Evolutionary conservation across 2,888 invertebrate species (phyloP).

Genomic region (Dryadula phaetusa): DNA sequence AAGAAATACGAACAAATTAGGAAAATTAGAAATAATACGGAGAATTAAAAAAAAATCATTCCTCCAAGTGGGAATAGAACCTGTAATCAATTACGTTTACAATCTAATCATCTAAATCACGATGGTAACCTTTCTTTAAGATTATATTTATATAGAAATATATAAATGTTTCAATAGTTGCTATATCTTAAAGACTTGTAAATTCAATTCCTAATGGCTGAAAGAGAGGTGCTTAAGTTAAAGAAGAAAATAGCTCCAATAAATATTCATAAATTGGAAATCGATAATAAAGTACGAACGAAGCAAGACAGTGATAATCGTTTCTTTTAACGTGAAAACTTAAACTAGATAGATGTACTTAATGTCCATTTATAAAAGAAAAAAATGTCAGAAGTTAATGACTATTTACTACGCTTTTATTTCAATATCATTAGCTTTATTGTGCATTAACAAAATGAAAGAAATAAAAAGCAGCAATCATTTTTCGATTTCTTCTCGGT

Average conservation of each 20-base stretch:
- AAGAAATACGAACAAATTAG: too few relatives aligned
- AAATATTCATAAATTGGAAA: constrained; percentile 21
- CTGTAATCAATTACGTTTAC: too few relatives aligned
- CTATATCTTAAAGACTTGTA: background rate
- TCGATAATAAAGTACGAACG: constrained; percentile 11
- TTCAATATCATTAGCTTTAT: too few relatives aligned
- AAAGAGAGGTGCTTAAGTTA: constrained; percentile 12
- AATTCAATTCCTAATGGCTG: constrained; percentile 9
- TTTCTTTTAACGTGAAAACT: background rate
- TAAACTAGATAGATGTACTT: background rate
- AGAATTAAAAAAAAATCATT: too few relatives aligned
- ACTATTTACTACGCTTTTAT: background rate
- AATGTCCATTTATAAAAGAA: background rate
- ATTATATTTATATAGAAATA: background rate
- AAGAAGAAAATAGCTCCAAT: constrained; percentile 7
- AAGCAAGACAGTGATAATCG: background rate
- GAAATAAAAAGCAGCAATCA: too few relatives aligned
- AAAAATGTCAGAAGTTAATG: too few relatives aligned
- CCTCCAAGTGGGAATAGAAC: too few relatives aligned
- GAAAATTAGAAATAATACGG: too few relatives aligned
- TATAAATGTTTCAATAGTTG: background rate
- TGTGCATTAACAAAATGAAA: too few relatives aligned
- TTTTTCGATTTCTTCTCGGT: too few relatives aligned
- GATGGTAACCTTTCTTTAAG: too few relatives aligned
- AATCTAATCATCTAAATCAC: too few relatives aligned